Base-by-base conservation (phyloP, 1,140 invertebrate genomes). In the Delia radicum region DNA sequence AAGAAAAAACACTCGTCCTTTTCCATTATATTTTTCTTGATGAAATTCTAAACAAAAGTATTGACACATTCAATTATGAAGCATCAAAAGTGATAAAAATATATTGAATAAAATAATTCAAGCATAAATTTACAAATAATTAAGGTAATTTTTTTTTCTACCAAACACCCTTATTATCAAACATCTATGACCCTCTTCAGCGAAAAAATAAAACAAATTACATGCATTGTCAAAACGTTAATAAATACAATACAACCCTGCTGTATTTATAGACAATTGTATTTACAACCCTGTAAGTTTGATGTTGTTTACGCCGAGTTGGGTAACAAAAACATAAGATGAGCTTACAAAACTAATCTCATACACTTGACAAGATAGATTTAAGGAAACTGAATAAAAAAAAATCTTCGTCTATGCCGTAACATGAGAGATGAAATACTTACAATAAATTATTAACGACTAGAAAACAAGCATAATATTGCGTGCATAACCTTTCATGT, bases 21-120 rank as follows among this genome's bases (percentile, higher is more conserved):
- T 10, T 2, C 3, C 18, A 55, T 55, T 18, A 55, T 21, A n/a
- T 18, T n/a, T 37, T 55, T n/a, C 48, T 0, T 55, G 48, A 21
- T 55, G 6, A n/a, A n/a, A 24, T 5, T 21, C 21, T 5, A 55
- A 55, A 55, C 48, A 55, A 42, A 21, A 8, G 48, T 55, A 55
- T 55, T 55, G 48, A 55, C 48, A 55, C 48, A 55, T 55, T 55
- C 48, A 55, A 55, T 55, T 55, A 55, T 55, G n/a, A 55, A 18
- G 5, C 5, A 55, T 55, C n/a, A 21, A 55, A 55, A 55, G n/a
- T 8, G n/a, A 55, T 10, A 37, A n/a, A n/a, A n/a, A 37, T 10
- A 37, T 37, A 10, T 13, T 55, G n/a, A 55, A 55, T 24, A 55
- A 42, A 42, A 42, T n/a, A 18, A 55, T 55, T 55, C 48, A 55